phyloP scores from a whole-genome alignment of 2,888 invertebrate species.

The Galerucella calmariensis region DNA sequence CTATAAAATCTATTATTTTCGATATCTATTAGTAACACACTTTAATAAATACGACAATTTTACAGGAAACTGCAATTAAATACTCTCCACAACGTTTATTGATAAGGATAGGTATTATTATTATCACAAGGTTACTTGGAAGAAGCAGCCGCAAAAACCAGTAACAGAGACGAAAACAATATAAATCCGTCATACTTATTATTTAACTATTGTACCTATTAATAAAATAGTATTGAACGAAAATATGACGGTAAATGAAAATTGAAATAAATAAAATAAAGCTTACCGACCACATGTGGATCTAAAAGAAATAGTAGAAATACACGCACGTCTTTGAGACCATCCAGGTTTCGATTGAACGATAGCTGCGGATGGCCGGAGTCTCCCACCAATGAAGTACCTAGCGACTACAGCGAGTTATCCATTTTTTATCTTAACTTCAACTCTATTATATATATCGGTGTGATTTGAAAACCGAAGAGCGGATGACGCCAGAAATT shows the following conservation, averaged over 20 bases:
- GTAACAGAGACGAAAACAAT: conserved; percentile 18
- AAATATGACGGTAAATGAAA: no score
- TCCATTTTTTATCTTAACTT: conserved; percentile 52
- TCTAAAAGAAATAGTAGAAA: neutral
- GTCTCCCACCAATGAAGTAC: conserved; percentile 46
- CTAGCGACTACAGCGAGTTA: conserved; percentile 43
- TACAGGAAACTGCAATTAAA: neutral
- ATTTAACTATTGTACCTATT: neutral
- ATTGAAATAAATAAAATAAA: no score
- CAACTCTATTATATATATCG: conserved; percentile 29
- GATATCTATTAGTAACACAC: no score
- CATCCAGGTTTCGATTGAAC: conserved; percentile 56
- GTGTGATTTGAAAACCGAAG: no score
- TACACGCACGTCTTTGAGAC: conserved; percentile 42
- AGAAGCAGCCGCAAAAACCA: conserved; percentile 17
- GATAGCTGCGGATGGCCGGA: conserved; percentile 43
- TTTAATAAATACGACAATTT: no score
- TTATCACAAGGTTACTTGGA: conserved; percentile 34
- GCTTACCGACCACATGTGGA: neutral
- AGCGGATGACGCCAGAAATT: no score
- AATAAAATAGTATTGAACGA: neutral
- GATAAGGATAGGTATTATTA: conserved; percentile 17
- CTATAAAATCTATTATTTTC: no score
- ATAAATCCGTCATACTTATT: conserved; percentile 2
- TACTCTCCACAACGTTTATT: conserved; percentile 18